A percentile compares a stretch with the other conserved stretches of the same genome.
phyloP scores from a whole-genome alignment of 92 coral and sea anemone species.

The Actinostola sp. region DNA sequence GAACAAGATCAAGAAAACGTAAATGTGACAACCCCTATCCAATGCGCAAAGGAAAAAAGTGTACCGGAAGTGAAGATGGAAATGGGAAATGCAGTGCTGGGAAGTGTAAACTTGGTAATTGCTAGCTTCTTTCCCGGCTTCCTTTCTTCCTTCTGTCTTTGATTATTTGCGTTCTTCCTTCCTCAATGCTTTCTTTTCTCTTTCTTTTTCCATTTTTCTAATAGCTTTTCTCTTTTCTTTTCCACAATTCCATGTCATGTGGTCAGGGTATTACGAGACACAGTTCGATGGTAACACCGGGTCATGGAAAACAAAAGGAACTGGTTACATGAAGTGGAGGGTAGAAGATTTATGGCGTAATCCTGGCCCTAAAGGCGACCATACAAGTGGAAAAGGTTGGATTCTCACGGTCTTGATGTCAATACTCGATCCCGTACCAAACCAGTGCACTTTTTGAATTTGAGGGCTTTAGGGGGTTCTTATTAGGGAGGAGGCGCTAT shows the following conservation, averaged over 20 bases:
- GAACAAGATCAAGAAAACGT: slow-evolving; percentile 35
- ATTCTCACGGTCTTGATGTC: background rate
- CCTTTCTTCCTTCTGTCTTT: background rate
- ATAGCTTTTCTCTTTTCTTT: too few relatives aligned
- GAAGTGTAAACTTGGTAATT: slow-evolving; percentile 50
- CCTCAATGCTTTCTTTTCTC: background rate
- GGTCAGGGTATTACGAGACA: slow-evolving; percentile 43
- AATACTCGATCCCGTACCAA: background rate
- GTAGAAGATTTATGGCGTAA: slow-evolving; percentile 6
- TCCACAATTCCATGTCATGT: background rate
- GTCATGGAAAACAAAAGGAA: slow-evolving; percentile 29
- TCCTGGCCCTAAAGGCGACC: slow-evolving; percentile 58
- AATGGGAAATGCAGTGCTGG: slow-evolving; percentile 30
- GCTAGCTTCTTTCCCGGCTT: background rate
- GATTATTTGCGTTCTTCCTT: too few relatives aligned
- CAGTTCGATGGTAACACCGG: slow-evolving; percentile 53
- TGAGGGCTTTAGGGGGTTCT: too few relatives aligned
- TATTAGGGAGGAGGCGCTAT: too few relatives aligned
- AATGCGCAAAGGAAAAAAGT: slow-evolving; percentile 41
- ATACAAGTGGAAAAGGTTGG: slow-evolving; percentile 29
- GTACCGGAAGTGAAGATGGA: slow-evolving; percentile 30
- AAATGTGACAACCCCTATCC: slow-evolving; percentile 45
- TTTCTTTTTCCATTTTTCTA: background rate
- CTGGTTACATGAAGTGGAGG: slow-evolving; percentile 26
- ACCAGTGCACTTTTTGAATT: too few relatives aligned